phyloP scores from a whole-genome alignment of 2,888 invertebrate genomes.

The Rhodophaea formosa region DNA sequence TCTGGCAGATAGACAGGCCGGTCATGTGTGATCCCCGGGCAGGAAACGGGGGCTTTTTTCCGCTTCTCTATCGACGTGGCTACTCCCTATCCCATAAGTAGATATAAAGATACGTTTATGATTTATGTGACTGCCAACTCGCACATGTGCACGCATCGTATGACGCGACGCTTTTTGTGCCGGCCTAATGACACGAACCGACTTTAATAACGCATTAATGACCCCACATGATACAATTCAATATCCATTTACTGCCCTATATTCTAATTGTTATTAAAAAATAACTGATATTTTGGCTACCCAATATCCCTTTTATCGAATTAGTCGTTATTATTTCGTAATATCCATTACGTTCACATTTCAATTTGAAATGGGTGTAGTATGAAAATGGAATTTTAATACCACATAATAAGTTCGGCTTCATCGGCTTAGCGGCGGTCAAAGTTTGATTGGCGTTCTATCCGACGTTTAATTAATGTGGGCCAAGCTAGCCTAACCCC shows the following conservation, averaged over 20 bases:
- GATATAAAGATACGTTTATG: slow-evolving; percentile 74
- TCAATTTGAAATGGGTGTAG: slow-evolving; percentile 61
- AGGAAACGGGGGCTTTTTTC: slow-evolving; percentile 79
- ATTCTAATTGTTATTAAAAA: slow-evolving; percentile 29
- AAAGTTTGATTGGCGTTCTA: slow-evolving; percentile 79
- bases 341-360: slow-evolving; percentile 46
- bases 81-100: slow-evolving; percentile 59
- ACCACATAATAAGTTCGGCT: slow-evolving; percentile 76
- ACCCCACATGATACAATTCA: slow-evolving; percentile 48
- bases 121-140: slow-evolving; percentile 69
- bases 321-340: slow-evolving; percentile 47
- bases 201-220: slow-evolving; percentile 54
- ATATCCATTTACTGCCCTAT: slow-evolving; percentile 33
- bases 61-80: slow-evolving; percentile 72
- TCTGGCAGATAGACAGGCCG: slow-evolving; percentile 82
- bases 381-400: slow-evolving; percentile 76
- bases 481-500: slow-evolving; percentile 58
- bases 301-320: slow-evolving; percentile 40
- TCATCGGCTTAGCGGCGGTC: slow-evolving; percentile 75
- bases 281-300: slow-evolving; percentile 7
- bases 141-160: slow-evolving; percentile 74
- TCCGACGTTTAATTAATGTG: slow-evolving; percentile 76
- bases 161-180: slow-evolving; percentile 61
- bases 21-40: slow-evolving; percentile 80
- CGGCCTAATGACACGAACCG: slow-evolving; percentile 55